Evolutionary conservation across 2,113 vertebrate genomes (phyloP).

Genomic region (Cyanoliseus patagonus): DNA sequence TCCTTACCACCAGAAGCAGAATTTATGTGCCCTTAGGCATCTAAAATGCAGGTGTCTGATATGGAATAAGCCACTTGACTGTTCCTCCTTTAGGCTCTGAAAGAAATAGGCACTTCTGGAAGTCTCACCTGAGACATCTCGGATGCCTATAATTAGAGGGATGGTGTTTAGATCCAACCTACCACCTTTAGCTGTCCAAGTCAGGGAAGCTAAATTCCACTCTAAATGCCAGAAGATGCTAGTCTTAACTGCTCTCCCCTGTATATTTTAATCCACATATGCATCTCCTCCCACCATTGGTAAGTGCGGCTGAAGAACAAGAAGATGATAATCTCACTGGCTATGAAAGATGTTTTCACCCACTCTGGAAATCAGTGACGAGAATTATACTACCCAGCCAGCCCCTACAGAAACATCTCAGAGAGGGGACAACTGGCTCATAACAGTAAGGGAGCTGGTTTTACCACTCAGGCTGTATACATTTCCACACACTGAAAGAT

Average conservation of each 20-base stretch:
- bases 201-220: neutral
- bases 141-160: neutral
- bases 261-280: neutral
- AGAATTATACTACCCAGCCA: neutral
- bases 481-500: fast-evolving
- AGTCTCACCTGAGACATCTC: neutral
- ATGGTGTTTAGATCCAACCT: neutral
- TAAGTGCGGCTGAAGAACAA: neutral
- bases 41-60: neutral
- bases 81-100: neutral
- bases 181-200: neutral
- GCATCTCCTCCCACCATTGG: neutral
- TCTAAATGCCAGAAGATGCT: neutral
- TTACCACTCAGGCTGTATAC: neutral
- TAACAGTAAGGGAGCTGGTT: neutral
- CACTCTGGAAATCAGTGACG: neutral
- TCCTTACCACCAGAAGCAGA: neutral
- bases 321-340: neutral
- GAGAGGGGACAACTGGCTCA: neutral
- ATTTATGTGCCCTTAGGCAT: neutral
- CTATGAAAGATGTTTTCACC: neutral
- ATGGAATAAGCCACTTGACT: neutral
- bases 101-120: neutral
- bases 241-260: neutral
- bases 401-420: neutral